Conservation (phyloP, 2,888 invertebrate genomes). For the Eristalis intricaria region DNA sequence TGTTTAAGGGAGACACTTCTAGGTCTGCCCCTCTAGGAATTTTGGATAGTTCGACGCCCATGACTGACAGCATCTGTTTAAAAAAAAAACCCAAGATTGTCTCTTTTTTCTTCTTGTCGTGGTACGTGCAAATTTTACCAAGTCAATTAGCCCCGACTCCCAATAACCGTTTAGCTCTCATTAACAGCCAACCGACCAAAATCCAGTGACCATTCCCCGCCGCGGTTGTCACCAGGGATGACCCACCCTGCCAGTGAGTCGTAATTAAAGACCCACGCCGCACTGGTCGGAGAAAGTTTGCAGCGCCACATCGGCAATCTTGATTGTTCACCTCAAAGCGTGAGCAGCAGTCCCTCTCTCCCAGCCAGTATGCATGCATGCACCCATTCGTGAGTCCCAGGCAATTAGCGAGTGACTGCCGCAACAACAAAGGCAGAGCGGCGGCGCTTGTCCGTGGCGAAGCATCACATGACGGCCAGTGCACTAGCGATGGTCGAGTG, state of each 20-base stretch:
- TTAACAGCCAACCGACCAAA: constrained; percentile 35
- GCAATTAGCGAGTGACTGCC: neutral
- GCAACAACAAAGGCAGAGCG: neutral
- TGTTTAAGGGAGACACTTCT: too few relatives aligned
- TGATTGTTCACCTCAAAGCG: neutral
- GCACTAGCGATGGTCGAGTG: neutral
- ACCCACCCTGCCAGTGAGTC: too few relatives aligned
- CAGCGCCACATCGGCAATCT: neutral
- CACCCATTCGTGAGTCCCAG: neutral
- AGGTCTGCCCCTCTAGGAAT: neutral
- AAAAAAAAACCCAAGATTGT: neutral
- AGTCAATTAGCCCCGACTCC: constrained; percentile 48
- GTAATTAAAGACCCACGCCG: neutral
- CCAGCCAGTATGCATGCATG: neutral
- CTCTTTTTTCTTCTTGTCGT: neutral
- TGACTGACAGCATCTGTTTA: too few relatives aligned
- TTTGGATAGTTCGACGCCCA: neutral
- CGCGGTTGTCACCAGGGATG: too few relatives aligned
- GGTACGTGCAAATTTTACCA: constrained; percentile 53
- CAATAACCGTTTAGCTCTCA: constrained; percentile 50
- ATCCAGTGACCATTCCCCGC: neutral
- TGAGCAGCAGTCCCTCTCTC: neutral
- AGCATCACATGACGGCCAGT: neutral
- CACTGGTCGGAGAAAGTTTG: neutral
- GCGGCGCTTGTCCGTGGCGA: neutral